A percentile compares a stretch with the other conserved stretches of the same genome.
phyloP scores from a whole-genome alignment of 2,888 invertebrate species.

The Phrixothrix hirtus region DNA sequence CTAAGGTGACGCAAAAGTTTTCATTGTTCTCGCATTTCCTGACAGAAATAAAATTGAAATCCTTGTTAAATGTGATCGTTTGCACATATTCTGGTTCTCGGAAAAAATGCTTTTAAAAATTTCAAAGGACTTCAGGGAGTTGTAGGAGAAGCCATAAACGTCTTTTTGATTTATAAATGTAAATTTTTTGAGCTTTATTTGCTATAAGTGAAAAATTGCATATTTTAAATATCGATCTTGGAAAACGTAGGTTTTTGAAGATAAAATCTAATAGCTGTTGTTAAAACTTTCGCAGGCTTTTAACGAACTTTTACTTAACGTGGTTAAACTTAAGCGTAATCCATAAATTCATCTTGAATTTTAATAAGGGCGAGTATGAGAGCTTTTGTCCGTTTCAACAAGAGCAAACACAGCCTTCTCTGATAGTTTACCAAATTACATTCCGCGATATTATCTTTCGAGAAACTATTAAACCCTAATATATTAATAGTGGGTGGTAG shows the following conservation, averaged over 20 bases:
- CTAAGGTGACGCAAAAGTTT: conserved; percentile 10
- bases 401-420: conserved; percentile 16
- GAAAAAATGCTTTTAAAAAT: conserved; percentile 6
- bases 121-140: not conserved
- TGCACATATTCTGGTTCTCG: conserved; percentile 5
- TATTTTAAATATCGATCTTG: too few relatives aligned
- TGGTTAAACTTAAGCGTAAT: conserved; percentile 8
- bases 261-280: not conserved
- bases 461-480: conserved; percentile 31
- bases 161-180: not conserved
- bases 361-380: conserved; percentile 11
- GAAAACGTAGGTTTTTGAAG: not conserved
- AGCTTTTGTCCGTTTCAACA: conserved; percentile 17
- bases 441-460: conserved; percentile 28
- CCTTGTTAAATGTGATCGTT: conserved; percentile 12
- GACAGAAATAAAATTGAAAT: conserved; percentile 14
- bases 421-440: conserved; percentile 31
- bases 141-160: not conserved
- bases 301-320: not conserved
- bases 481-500: conserved; percentile 29
- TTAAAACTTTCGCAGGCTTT: not conserved
- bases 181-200: too few relatives aligned
- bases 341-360: conserved; percentile 16
- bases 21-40: conserved; percentile 7
- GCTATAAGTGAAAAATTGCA: too few relatives aligned